Conservation (phyloP, 2,888 invertebrate genomes). For the Nomada hirtipes region DNA sequence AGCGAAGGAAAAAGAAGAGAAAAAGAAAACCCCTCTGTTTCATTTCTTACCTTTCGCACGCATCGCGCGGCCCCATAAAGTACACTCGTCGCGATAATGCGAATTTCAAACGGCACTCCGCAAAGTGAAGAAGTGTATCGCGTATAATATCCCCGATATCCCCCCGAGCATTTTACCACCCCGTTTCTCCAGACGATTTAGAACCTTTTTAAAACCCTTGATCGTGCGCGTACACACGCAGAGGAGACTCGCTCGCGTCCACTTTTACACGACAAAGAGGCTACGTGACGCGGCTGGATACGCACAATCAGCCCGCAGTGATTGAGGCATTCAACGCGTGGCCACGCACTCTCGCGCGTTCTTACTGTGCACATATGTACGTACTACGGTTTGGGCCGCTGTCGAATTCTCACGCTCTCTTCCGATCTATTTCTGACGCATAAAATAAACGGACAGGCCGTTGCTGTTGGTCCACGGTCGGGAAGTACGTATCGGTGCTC, state of each 20-base stretch:
- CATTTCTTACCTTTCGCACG: conserved; percentile 21
- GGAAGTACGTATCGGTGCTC: background rate
- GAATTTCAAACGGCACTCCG: conserved; percentile 49
- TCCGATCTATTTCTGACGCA: conserved; percentile 52
- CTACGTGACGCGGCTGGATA: conserved; percentile 74
- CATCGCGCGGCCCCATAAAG: conserved; percentile 36
- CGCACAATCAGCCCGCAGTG: conserved; percentile 80
- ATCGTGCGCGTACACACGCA: conserved; percentile 18
- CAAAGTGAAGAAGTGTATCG: conserved; percentile 32
- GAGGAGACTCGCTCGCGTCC: conserved; percentile 35
- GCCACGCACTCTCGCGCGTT: conserved; percentile 73
- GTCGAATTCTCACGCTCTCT: conserved; percentile 77
- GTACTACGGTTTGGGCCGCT: conserved; percentile 56
- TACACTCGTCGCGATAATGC: conserved; percentile 55
- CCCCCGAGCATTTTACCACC: conserved; percentile 18
- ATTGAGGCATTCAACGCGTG: conserved; percentile 79
- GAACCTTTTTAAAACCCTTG: conserved; percentile 67
- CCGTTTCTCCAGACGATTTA: conserved; percentile 68
- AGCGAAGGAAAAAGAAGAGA: too few relatives aligned
- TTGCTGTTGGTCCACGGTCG: background rate
- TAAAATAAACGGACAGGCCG: conserved; percentile 31
- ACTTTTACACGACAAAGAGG: conserved; percentile 69
- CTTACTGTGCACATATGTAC: conserved; percentile 65
- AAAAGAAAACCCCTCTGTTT: conserved; percentile 32
- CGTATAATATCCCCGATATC: conserved; percentile 51